A percentile compares a stretch with the other conserved stretches of the same genome.
Conservation (phyloP, 2,888 invertebrate species). For the Temnothorax ravouxi region DNA sequence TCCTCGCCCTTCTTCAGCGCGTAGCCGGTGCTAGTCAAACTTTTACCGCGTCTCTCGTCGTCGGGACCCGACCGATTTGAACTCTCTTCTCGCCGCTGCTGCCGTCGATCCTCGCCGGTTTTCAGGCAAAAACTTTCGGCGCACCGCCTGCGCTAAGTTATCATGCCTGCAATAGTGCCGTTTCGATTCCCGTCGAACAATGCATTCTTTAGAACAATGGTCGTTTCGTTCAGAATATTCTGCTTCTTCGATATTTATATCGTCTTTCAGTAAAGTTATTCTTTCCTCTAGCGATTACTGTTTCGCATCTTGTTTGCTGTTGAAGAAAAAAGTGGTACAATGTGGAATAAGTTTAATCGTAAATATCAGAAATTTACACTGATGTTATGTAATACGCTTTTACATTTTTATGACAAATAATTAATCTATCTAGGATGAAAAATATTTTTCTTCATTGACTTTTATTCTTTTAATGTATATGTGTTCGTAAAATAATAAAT, state of each 20-base stretch:
- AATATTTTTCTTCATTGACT: not conserved
- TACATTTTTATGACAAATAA: not conserved
- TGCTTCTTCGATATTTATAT: conserved; percentile 19
- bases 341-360: not conserved
- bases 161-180: not conserved
- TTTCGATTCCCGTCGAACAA: conserved; percentile 18
- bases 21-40: conserved; percentile 31
- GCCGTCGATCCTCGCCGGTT: not conserved
- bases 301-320: not conserved
- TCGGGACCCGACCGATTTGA: not conserved
- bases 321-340: not conserved
- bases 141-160: conserved; percentile 12
- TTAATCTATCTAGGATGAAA: not conserved
- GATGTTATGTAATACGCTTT: not conserved
- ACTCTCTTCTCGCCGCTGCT: not conserved
- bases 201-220: conserved; percentile 31
- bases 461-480: not conserved
- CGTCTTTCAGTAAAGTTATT: not conserved
- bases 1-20: not conserved
- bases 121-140: conserved; percentile 37
- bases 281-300: not conserved
- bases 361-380: not conserved
- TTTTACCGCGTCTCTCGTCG: conserved; percentile 24
- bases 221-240: not conserved
- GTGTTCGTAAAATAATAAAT: not conserved